Percentiles rank a stretch among this genome's conserved stretches.
Evolutionary conservation across 2,113 vertebrate genomes (phyloP).

Genomic region (Mobula birostris): DNA sequence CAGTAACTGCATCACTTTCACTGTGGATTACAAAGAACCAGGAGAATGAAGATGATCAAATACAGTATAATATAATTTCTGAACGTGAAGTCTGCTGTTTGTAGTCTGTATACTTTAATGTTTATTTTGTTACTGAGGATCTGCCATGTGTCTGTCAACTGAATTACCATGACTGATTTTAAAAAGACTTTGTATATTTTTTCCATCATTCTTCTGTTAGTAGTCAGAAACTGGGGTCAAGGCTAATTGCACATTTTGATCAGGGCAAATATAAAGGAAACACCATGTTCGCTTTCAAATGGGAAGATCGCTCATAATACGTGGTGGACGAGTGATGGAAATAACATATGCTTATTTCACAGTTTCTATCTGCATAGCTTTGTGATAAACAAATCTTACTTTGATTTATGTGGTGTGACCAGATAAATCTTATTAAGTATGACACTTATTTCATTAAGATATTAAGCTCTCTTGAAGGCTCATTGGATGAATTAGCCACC

Average conservation of each 20-base stretch:
- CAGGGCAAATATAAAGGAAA: background rate
- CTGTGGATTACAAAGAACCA: background rate
- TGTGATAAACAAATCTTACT: conserved; percentile 5
- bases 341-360: background rate
- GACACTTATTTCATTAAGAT: background rate
- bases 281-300: background rate
- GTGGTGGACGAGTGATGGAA: background rate
- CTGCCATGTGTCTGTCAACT: background rate
- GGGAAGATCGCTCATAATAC: background rate
- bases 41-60: background rate
- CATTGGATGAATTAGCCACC: background rate
- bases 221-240: background rate
- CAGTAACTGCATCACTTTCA: background rate
- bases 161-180: background rate
- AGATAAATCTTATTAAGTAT: background rate
- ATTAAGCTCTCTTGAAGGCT: background rate
- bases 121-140: conserved; percentile 3
- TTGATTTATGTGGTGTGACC: conserved; percentile 9
- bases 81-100: background rate
- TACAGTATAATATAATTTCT: background rate
- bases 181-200: conserved; percentile 19
- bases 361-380: background rate
- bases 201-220: conserved; percentile 9
- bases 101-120: background rate
- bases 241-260: background rate